Evolutionary conservation across 2,888 invertebrate species (phyloP), one percentile per base, ranked within the genome.

Genomic region (Polydrusus cervinus): DNA sequence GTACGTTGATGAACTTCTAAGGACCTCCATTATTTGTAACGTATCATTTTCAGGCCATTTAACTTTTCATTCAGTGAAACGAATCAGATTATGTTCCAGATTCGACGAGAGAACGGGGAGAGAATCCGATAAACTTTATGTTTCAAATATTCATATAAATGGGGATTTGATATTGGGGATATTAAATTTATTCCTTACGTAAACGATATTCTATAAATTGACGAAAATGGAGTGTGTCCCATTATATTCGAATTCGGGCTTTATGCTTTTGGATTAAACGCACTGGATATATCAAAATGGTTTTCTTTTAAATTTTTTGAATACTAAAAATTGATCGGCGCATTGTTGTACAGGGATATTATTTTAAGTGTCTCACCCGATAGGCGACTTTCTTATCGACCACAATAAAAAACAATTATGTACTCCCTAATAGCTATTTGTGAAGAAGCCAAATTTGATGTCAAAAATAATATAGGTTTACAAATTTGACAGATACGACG

Each of bases 21-120:
- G 20, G 60, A 65, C 57, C 38, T 20, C 66, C 43, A 72, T 72
- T 60, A 71, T 66, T 66, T 65, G 55, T 20, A 71, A 66, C 30
- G 51, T 38, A 53, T 49, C 53, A 38, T 66, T 60, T 38, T 49
- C 71, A 55, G 47, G 20, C 47, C 71, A 72, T 72, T 72, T 55
- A 66, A 66, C 60, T 66, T 72, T 72, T 72, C 66, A 72, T 72
- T 57, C 57, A 16, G 30, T 66, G 71, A 55, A 72, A 66, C 71
- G 71, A 45, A 71, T 64, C 71, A 20, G 71, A 53, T 72, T 25
- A 69, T 57, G 64, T 43, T 49, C 57, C 45, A 57, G 45, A 72
- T 72, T 66, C 66, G 16, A 53, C 25, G 71, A 25, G 71, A 25
- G 34, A 38, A 71, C 64, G 71, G 55, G 71, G 38, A 55, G 53